These are phyloP conservation scores for Stichodactyla helianthus DNA, from an alignment of 64 coral and sea anemone genomes.

Conservation along the genomic window DNA sequence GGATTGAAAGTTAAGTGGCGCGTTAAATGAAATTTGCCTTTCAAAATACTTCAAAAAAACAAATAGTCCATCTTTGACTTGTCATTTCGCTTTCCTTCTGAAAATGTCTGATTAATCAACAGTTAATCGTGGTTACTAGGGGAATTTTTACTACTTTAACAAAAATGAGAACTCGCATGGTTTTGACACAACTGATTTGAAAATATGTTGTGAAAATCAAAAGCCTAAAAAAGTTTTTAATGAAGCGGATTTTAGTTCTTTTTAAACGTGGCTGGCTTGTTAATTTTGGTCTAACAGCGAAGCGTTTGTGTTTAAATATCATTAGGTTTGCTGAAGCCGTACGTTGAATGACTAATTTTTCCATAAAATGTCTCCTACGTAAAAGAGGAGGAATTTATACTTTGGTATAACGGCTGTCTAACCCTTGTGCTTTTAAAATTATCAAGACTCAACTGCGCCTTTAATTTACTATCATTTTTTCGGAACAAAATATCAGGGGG, in stretches of 20 bases:
- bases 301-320: background rate
- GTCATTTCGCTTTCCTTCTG: background rate
- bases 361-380: no score
- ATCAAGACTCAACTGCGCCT: no score
- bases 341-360: no score
- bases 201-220: background rate
- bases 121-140: background rate
- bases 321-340: background rate
- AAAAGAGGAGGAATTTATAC: no score
- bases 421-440: no score
- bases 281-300: background rate
- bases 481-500: background rate
- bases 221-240: background rate
- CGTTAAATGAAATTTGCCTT: conserved; percentile 2
- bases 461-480: background rate
- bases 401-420: no score
- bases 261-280: background rate
- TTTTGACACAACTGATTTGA: background rate
- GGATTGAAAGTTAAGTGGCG: background rate
- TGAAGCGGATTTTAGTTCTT: background rate
- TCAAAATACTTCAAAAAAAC: background rate
- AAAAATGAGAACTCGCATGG: background rate
- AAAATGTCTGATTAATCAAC: background rate
- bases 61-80: background rate
- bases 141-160: background rate